Evolutionary conservation across 1,140 invertebrate genomes (phyloP), one percentile per base, ranked within the genome.

Genomic region (Microplitis demolitor): DNA sequence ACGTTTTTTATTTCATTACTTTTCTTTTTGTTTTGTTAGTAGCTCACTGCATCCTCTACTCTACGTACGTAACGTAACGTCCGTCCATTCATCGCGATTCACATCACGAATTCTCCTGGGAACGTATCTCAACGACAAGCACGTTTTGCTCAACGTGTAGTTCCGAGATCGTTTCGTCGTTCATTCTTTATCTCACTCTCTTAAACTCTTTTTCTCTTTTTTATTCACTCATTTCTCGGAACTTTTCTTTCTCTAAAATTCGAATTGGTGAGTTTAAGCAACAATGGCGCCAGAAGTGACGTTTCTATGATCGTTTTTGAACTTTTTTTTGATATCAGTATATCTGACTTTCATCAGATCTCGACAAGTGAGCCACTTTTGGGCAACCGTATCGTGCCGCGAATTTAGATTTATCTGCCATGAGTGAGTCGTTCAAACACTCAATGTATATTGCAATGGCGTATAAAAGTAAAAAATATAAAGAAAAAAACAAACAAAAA

Each of bases 101-200:
- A 9, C 54, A 54, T 70, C 73, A 74, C 73, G 73, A 74, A 74
- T 53, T 61, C 51, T 60, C 39, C 62, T 58, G 53, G 60, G 33
- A 66, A 70, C 62, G 51, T 66, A 64, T 70, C 62, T 24, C 51
- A 67, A 74, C 68, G 66, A 74, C 68, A 74, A 60, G 69, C 68
- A 71, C 73, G 68, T 71, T 51, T 73, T 56, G 16, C 54, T 37
- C 71, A 31, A 63, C 39, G 71, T 67, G 37, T 67, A 67, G 71
- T 72, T 60, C 53, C 71, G 56, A 58, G 66, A 66, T 72, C 66
- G 68, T 69, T 69, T 74, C 67, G 67, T 66, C 54, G 45, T 66
- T 56, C 13, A 61, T 51, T 58, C 33, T 53, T 54, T 45, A 24
- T 58, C 51, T 56, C 24, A 35, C 37, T 66, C 16, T 14, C 14